Evolutionary conservation across 2,113 vertebrate species (phyloP), one percentile per base, ranked within the genome.

Genomic region (Embiotoca jacksoni): DNA sequence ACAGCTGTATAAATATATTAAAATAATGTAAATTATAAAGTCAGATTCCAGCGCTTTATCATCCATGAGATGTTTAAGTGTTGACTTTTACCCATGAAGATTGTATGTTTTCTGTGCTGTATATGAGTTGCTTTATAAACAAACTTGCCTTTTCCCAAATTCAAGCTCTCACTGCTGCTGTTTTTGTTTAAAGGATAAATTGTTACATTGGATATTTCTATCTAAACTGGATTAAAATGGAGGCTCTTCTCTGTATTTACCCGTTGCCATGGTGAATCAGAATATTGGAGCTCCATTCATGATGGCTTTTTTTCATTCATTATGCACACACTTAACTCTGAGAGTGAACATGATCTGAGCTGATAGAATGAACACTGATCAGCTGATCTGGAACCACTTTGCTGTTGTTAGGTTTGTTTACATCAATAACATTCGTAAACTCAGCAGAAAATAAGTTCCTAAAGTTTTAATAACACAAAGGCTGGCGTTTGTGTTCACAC

Each of bases 241-340:
- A 44, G 62, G 33, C 33, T 58, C 35, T 58, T 3, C 54, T 52
- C 49, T 52, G 49, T 52, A 72, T 76, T 57, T 56, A 58, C 44
- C 31, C 32, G 36, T 52, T 58, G 63, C 63, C 57, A 76, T 66
- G 63, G 55, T 14, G 5, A 76, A 56, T 16, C 55, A 30, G 11
- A 57, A 77, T 35, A 41, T 44, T 46, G 64, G 56, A 35, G 47
- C 47, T 53, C 47, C 35, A 35, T 52, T 35, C 33, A 76, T 53
- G 31, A 75, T 58, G 35, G 4, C 44, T 1, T n/a, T 58, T 58
- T 33, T 44, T 67, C 36, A 53, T 67, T 60, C 0, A 16, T 0
- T 23, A 35, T 36, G 39, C 31, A 63, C 3, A 0, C 37, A 44
- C 41, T 52, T 52, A 36, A 74, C 52, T 52, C 15, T 23, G 23